phyloP scores from a whole-genome alignment of 2,888 invertebrate species.

The Creontiades dilutus region DNA sequence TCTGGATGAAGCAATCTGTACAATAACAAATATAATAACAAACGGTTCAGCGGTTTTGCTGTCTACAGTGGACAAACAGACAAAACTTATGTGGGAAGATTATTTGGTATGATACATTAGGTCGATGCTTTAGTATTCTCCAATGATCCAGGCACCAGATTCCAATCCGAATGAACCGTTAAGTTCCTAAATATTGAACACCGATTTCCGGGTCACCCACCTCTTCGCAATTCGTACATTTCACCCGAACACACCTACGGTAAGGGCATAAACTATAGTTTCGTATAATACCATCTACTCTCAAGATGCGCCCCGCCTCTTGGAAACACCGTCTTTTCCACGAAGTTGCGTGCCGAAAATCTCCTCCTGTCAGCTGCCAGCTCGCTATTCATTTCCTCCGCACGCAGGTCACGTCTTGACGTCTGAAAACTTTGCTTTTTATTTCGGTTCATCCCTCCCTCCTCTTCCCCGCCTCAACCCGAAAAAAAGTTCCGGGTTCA shows the following conservation, averaged over 20 bases:
- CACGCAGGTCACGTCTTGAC: conserved; percentile 16
- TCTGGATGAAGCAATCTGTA: too few species aligned
- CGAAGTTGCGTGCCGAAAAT: conserved; percentile 12
- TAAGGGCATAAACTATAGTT: neutral
- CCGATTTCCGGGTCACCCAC: neutral
- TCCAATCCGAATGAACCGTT: too few species aligned
- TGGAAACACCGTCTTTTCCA: conserved; percentile 4
- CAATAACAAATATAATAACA: too few species aligned
- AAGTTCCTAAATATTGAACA: too few species aligned
- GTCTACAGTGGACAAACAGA: too few species aligned
- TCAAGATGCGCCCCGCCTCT: neutral
- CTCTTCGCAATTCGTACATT: neutral
- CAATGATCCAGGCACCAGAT: too few species aligned
- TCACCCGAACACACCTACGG: neutral
- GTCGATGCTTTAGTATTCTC: too few species aligned
- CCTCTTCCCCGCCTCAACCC: neutral
- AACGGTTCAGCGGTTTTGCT: too few species aligned
- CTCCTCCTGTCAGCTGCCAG: neutral
- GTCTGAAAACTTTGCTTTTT: conserved; percentile 4
- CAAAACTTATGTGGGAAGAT: too few species aligned
- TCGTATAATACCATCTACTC: conserved; percentile 1
- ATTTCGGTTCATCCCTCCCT: neutral
- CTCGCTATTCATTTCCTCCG: conserved; percentile 27
- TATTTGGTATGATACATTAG: too few species aligned
- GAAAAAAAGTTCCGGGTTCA: too few species aligned